Evolutionary conservation across 2,797 vertebrate species (phyloP), one percentile per base, ranked within the genome.

Genomic region (Schizothorax lantsangensis): DNA sequence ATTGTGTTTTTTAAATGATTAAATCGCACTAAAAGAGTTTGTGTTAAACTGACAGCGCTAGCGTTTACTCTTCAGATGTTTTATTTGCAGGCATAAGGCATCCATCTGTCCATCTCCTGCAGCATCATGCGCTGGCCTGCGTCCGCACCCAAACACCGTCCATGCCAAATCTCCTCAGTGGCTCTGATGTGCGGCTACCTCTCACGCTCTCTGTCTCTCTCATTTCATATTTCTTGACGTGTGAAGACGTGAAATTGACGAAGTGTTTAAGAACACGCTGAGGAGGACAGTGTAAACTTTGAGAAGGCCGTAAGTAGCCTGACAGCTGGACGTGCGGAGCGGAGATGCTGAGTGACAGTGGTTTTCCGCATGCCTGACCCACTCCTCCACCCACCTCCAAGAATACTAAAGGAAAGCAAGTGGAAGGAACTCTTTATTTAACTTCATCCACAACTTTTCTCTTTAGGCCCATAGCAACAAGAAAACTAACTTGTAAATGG

Each of bases 401-500:
- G 93, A 93, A 93, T 90, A 92, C 90, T 91, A 91, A 94, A 91
- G 52, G 5, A 59, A 36, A n/a, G 19, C 91, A 89, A 88, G 86
- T 33, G 43, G 49, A 57, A 74, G 71, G 81, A 91, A 89, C 88
- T 88, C 89, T 93, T 93, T 89, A 90, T 89, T 93, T 90, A 87
- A 92, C 94, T 94, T 95, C 92, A 95, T 94, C 91, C 90, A 89
- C 87, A 89, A 90, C 91, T 93, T 91, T 92, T 93, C 91, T 92
- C 86, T 90, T 10, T 66, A n/a, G 52, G 2, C 54, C 38, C 12
- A 45, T 57, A 71, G 49, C 62, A 49, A 49, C 38, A 47, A 68
- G 43, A 5, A 69, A 14, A 66, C 43, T 11, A 2, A 36, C 26
- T 73, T 45, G 33, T 33, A 21, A 52, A 33, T 21, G 52, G 9